These are phyloP conservation scores for Onychomys leucogaster DNA, from an alignment of 2,797 vertebrate genomes.

Conservation along the genomic window DNA sequence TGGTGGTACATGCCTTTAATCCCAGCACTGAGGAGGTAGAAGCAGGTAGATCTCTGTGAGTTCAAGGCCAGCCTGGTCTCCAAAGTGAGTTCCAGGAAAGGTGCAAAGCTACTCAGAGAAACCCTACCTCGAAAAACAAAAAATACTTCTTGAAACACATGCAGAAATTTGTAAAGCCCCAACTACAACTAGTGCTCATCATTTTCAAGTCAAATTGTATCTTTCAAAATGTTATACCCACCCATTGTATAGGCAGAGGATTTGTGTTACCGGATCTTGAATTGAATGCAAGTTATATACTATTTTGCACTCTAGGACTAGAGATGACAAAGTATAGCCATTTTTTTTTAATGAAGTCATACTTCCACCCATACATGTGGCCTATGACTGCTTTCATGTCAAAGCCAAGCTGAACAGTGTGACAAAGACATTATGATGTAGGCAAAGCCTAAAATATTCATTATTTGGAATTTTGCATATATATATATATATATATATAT, in stretches of 20 bases:
- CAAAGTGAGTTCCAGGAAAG: no score
- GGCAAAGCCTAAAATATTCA: not conserved
- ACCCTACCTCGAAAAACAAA: no score
- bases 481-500: no score
- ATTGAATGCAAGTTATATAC: conserved; percentile 1
- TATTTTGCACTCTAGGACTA: not conserved
- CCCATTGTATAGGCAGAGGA: not conserved
- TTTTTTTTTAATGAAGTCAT: not conserved
- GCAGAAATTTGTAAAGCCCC: not conserved
- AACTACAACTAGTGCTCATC: not conserved
- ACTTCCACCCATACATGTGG: rapidly evolving
- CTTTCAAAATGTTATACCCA: not conserved
- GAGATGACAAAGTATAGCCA: not conserved
- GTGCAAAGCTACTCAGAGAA: no score
- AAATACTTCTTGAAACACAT: not conserved
- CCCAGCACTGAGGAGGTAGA: no score
- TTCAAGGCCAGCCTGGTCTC: no score
- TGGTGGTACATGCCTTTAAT: no score
- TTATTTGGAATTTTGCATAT: not conserved
- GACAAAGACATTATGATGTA: not conserved
- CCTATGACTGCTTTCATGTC: not conserved
- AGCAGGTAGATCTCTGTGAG: no score
- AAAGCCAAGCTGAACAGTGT: not conserved
- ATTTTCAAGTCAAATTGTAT: not conserved
- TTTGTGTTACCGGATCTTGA: not conserved